phyloP scores from a whole-genome alignment of 2,888 invertebrate species.

The Zhuqinia jingwanae region DNA sequence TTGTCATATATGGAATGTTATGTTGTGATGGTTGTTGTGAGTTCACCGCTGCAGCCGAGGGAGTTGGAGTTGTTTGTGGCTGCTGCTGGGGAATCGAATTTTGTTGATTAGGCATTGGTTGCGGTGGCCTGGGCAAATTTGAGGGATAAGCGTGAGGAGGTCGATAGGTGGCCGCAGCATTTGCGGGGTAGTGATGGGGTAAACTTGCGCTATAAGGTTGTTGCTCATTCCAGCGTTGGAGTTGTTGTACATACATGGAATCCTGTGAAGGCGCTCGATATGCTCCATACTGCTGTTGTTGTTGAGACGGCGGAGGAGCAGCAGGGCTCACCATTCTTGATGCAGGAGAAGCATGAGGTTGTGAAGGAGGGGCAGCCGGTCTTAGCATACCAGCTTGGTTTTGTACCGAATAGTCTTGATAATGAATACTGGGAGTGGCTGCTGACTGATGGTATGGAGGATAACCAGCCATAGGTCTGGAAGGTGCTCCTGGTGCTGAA shows the following conservation, averaged over 20 bases:
- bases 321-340: constrained; percentile 76
- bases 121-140: constrained; percentile 77
- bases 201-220: constrained; percentile 81
- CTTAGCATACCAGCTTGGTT: constrained; percentile 77
- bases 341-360: constrained; percentile 74
- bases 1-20: constrained; percentile 79
- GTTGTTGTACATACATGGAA: constrained; percentile 78
- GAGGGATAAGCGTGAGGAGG: constrained; percentile 79
- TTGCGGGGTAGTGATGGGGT: constrained; percentile 79
- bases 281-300: constrained; percentile 73
- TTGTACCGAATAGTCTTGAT: constrained; percentile 78
- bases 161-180: constrained; percentile 76
- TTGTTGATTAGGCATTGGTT: constrained; percentile 75
- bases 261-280: constrained; percentile 76
- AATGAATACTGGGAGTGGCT: constrained; percentile 77
- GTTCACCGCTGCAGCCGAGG: constrained; percentile 80
- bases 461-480: constrained; percentile 78
- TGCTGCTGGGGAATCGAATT: constrained; percentile 83
- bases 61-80: constrained; percentile 68
- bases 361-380: constrained; percentile 72
- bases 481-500: constrained; percentile 71
- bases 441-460: constrained; percentile 78
- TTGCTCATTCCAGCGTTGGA: constrained; percentile 78
- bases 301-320: constrained; percentile 68
- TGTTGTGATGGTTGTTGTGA: constrained; percentile 80